phyloP scores from a whole-genome alignment of 2,113 vertebrate genomes.

The Phalacrocorax carbo region DNA sequence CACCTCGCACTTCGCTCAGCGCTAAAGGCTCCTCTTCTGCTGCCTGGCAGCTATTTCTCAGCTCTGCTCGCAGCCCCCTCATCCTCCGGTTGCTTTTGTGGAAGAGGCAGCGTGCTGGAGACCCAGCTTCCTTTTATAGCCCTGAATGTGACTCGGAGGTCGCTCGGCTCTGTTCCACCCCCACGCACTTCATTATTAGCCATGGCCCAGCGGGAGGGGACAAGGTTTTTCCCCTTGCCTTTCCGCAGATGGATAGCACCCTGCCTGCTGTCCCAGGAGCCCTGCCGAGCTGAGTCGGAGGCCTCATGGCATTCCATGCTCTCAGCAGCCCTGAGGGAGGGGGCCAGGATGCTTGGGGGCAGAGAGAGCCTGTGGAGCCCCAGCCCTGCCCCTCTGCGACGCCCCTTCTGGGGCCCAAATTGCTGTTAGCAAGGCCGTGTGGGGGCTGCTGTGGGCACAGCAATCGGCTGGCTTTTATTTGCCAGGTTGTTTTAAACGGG shows the following conservation, averaged over 20 bases:
- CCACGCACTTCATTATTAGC: neutral
- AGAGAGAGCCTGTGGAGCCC: neutral
- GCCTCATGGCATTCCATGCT: neutral
- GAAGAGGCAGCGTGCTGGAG: conserved; percentile 52
- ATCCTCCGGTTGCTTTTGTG: conserved; percentile 61
- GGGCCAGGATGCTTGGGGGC: neutral
- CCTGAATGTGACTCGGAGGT: conserved; percentile 46
- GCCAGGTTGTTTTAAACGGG: neutral
- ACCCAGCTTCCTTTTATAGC: conserved; percentile 64
- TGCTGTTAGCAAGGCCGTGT: accelerated
- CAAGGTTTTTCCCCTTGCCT: neutral
- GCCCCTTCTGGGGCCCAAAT: neutral
- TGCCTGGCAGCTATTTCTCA: conserved; percentile 63
- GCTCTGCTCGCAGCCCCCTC: conserved; percentile 53
- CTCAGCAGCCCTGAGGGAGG: neutral
- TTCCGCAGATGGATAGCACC: neutral
- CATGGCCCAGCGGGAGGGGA: neutral
- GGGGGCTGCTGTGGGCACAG: neutral
- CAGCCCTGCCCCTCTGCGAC: neutral
- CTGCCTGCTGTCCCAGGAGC: neutral
- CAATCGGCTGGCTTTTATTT: neutral
- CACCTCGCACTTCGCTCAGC: conserved; percentile 29
- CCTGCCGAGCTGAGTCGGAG: neutral
- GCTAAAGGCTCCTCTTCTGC: conserved; percentile 48
- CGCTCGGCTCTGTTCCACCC: neutral